Base-by-base conservation (phyloP, 2,797 vertebrate genomes). In the Geotrypetes seraphini region DNA sequence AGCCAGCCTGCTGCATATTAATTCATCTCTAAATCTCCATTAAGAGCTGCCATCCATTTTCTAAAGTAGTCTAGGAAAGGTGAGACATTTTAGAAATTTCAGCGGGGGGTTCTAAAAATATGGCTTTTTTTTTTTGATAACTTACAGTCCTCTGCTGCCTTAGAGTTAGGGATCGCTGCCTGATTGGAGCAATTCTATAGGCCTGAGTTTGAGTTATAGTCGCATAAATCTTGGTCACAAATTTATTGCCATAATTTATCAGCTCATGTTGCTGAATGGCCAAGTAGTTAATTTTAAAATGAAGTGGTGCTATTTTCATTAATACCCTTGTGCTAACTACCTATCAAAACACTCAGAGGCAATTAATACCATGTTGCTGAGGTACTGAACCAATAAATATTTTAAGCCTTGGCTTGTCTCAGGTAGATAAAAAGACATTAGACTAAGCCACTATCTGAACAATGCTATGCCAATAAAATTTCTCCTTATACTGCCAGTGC, bases 261-360 rank as follows among this genome's bases (percentile, higher is more conserved):
- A 75, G 57, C 58, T 67, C 54, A 44, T 53, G 41, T 47, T 67
- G 61, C 61, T 63, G 69, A 79, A 69, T 57, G 53, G 64, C 64
- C 64, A 67, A 61, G 72, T 43, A 65, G 73, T 78, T 79, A 75
- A 81, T 79, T 78, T 69, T 63, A 57, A 72, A 74, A 73, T 63
- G 73, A 79, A 80, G 71, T 61, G 63, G 53, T 61, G 65, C 66
- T 78, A 63, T 78, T 82, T 80, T 78, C 71, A 78, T 80, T 81
- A 75, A 80, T 78, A 69, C 64, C 51, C 56, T 26, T 31, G 47
- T 31, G 39, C 64, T 73, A 76, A 75, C 64, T 73, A 71, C 71
- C 76, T 67, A 76, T 73, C 69, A 70, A 63, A 78, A 65, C 66
- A 58, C 50, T 31, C 53, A 24, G 39, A 53, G 63, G 69, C 76